Evolutionary conservation across 2,888 invertebrate genomes (phyloP), one percentile per base, ranked within the genome.

Genomic region (Prionchulus punctatus): DNA sequence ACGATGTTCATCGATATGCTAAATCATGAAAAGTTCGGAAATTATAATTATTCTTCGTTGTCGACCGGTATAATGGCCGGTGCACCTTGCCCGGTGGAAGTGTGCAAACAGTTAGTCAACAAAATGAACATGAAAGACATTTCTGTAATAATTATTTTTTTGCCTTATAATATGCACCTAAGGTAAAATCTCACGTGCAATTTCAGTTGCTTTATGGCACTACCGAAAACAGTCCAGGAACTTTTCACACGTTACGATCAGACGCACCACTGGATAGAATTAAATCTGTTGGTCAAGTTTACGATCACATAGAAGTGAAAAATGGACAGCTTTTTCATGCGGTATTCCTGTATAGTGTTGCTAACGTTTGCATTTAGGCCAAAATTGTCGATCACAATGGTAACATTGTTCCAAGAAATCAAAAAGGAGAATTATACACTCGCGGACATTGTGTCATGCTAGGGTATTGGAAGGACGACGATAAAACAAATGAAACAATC

Each of bases 1-100:
- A 87, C 88, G 1, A 87, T 87, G 87, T 84, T 84, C 71, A 80
- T 85, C 18, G 85, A 86, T 72, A 75, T 85, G 61, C 71, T 86
- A 45, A 76, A 76, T 57, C 64, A 67, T 50, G 67, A 65, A 1
- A 55, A 67, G 42, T 66, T 72, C 51, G 43, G 57, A 18, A 57
- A 62, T 3, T 69, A 64, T 55, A 64, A 72, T 62, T 61, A 69
- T 23, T 62, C 67, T 12, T 66, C 69, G 0, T 61, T 73, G 27
- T 18, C 60, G 30, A 64, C 61, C 21, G 65, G 83, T 0, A 68
- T 83, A 1, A 80, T 80, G 36, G 85, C 84, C 0, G 88, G 86
- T 2, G 78, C 87, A 0, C 77, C 81, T 0, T 82, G 83, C 60
- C 80, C 85, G 1, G 66, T 71, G 25, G 72, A 75, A 52, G 65